Conservation (phyloP, 2,888 invertebrate genomes). For the Melipona beecheii region DNA sequence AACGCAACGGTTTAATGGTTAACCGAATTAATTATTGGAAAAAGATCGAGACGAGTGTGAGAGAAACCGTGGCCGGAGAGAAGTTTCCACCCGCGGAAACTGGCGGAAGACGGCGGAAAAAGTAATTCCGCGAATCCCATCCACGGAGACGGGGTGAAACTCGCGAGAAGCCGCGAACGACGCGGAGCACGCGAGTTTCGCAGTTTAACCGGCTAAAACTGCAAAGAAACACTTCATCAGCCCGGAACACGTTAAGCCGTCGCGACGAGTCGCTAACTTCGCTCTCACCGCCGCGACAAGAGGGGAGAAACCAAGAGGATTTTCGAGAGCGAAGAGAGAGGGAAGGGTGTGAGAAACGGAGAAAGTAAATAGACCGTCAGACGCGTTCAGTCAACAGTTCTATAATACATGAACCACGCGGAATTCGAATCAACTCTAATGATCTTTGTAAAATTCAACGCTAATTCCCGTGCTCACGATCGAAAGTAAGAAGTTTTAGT, state of each 20-base stretch:
- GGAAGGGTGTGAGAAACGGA: neutral
- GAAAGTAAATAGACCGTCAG: neutral
- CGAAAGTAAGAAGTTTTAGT: neutral
- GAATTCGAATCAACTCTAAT: neutral
- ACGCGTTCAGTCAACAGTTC: neutral
- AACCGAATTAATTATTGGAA: neutral
- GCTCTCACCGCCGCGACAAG: neutral
- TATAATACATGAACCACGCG: neutral
- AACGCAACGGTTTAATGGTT: no score
- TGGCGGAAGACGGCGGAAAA: neutral
- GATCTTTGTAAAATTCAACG: neutral
- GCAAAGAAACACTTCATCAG: slow-evolving; percentile 53
- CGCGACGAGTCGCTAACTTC: slow-evolving; percentile 28
- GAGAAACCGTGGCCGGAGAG: neutral
- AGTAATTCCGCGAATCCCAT: slow-evolving; percentile 31
- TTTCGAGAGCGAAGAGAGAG: no score
- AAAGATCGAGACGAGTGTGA: neutral
- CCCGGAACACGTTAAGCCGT: slow-evolving; percentile 23
- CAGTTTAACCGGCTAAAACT: slow-evolving; percentile 45
- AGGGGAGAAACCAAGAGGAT: neutral
- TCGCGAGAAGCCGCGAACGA: slow-evolving; percentile 24
- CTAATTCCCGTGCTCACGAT: neutral
- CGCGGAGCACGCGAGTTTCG: slow-evolving; percentile 31
- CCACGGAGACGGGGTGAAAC: neutral
- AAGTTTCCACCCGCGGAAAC: slow-evolving; percentile 9